Conservation (phyloP, 2,797 vertebrate genomes). For the Karalla daura region DNA sequence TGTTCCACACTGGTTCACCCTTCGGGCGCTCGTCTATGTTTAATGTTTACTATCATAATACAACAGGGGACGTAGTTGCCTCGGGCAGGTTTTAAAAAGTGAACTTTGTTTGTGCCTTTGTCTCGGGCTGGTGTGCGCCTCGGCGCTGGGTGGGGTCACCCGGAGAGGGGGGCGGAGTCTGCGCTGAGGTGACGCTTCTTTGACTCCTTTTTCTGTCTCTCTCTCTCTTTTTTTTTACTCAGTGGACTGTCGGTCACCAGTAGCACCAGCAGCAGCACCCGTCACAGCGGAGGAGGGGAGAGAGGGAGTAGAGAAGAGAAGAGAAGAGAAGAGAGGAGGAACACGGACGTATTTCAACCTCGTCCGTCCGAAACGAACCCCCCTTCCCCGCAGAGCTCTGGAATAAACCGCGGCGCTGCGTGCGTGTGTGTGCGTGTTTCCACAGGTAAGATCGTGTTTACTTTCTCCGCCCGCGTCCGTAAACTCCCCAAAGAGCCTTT, state of each 20-base stretch:
- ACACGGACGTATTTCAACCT: constrained; percentile 7
- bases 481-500: not conserved
- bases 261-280: constrained; percentile 3
- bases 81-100: not conserved
- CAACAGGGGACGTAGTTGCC: no score
- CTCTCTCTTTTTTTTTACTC: no score
- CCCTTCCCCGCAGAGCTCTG: constrained; percentile 29
- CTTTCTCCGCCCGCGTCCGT: not conserved
- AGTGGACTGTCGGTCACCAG: constrained; percentile 44
- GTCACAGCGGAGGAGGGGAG: not conserved
- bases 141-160: constrained; percentile 64
- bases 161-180: constrained; percentile 63
- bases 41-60: not conserved
- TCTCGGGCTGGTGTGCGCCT: not conserved
- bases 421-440: constrained; percentile 32
- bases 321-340: constrained; percentile 15
- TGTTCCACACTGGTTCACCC: no score
- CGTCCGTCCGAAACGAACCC: not conserved
- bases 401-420: constrained; percentile 21
- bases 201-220: constrained; percentile 63
- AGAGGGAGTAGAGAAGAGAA: no score
- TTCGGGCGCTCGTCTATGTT: no score
- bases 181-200: constrained; percentile 70
- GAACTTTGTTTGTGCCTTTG: not conserved
- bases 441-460: constrained; percentile 57